Conservation (phyloP, 2,113 vertebrate species). For the Cromileptes altivelis region DNA sequence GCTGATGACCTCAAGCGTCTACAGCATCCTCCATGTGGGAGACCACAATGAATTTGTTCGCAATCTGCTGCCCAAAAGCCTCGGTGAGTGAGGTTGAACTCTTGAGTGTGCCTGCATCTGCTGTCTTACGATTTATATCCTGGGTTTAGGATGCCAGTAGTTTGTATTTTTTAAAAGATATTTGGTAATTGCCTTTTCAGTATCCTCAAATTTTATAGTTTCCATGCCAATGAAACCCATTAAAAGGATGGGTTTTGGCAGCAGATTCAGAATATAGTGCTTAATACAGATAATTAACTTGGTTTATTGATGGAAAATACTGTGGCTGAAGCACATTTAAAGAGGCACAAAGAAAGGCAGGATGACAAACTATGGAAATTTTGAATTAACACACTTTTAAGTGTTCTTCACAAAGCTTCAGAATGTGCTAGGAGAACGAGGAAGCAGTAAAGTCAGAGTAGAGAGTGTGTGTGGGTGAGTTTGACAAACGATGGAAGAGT, state of each 20-base stretch:
- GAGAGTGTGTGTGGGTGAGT: slow-evolving; percentile 23
- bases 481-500: slow-evolving; percentile 12
- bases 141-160: neutral
- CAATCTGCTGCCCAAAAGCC: slow-evolving; percentile 93
- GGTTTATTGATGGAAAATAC: slow-evolving; percentile 26
- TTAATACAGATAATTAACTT: slow-evolving; percentile 28
- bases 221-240: slow-evolving; percentile 29
- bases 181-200: slow-evolving; percentile 34
- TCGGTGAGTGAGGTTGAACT: slow-evolving; percentile 84
- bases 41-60: slow-evolving; percentile 96
- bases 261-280: neutral
- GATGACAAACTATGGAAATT: neutral
- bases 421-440: neutral
- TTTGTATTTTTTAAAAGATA: slow-evolving; percentile 15
- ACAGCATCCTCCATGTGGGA: slow-evolving; percentile 96
- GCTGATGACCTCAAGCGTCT: slow-evolving; percentile 96
- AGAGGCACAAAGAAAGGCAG: neutral
- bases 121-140: neutral
- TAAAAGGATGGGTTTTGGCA: slow-evolving; percentile 31
- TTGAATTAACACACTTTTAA: slow-evolving; percentile 11
- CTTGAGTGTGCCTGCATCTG: neutral
- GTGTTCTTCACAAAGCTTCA: slow-evolving; percentile 7
- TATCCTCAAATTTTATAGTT: slow-evolving; percentile 32
- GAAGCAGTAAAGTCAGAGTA: neutral
- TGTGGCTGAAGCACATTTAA: slow-evolving; percentile 7